These are phyloP conservation scores for Metopolophium dirhodum DNA, from an alignment of 1,140 invertebrate species.

Conservation along the genomic window DNA sequence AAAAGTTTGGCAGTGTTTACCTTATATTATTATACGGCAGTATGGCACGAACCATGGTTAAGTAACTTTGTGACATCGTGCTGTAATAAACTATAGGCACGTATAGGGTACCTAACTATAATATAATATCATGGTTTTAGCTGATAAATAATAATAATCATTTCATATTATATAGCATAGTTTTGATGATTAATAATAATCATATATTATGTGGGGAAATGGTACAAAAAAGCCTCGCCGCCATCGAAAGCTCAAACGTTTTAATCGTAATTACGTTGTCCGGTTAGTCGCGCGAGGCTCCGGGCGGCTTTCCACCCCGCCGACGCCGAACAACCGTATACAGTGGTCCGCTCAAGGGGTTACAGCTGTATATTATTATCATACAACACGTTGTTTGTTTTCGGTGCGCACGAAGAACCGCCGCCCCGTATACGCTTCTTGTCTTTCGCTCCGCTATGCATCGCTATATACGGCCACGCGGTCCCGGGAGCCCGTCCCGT, in stretches of 20 bases:
- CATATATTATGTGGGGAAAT: not conserved
- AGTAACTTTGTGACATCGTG: no score
- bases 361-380: not conserved
- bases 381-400: not conserved
- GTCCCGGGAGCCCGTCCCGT: slow-evolving; percentile 20
- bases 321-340: not conserved
- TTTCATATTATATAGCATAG: no score
- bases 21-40: not conserved
- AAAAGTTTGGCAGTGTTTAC: not conserved
- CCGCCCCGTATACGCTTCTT: slow-evolving; percentile 23
- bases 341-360: not conserved
- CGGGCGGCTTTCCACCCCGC: not conserved
- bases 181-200: no score
- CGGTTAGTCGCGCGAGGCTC: not conserved
- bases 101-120: no score
- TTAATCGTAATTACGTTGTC: slow-evolving; percentile 20
- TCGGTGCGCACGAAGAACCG: not conserved
- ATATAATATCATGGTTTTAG: no score
- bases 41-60: no score
- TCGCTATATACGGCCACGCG: not conserved
- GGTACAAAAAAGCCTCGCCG: not conserved
- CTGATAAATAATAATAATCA: no score
- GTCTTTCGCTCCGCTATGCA: slow-evolving; percentile 13
- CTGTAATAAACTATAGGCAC: no score
- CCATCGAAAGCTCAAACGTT: slow-evolving; percentile 4